Percentiles rank a stretch among this genome's conserved stretches.
Evolutionary conservation across 2,888 invertebrate genomes (phyloP).

Genomic region (Dynastes maya): DNA sequence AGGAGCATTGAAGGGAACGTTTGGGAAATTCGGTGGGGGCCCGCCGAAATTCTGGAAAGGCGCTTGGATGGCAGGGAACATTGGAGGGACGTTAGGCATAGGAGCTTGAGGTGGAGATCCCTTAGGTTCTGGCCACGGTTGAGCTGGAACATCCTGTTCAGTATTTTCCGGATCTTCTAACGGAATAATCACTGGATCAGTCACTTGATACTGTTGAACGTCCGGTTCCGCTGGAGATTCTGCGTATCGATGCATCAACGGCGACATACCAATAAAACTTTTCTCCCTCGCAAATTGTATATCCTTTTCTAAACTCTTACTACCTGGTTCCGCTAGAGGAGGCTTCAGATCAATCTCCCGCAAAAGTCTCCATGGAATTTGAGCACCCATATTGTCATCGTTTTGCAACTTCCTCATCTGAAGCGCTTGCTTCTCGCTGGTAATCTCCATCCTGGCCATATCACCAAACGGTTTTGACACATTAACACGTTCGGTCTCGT

Average conservation of each 20-base stretch:
- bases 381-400: conserved; percentile 88
- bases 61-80: conserved; percentile 62
- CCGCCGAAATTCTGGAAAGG: conserved; percentile 67
- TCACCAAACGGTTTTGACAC: conserved; percentile 93
- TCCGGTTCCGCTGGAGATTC: conserved; percentile 92
- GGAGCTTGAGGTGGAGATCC: conserved; percentile 73
- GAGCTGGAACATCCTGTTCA: conserved; percentile 84
- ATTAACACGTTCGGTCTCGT: conserved; percentile 96
- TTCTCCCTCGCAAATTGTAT: conserved; percentile 91
- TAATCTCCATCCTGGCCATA: conserved; percentile 92
- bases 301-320: conserved; percentile 88
- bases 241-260: conserved; percentile 76
- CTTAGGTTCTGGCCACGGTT: conserved; percentile 90
- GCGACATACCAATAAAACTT: conserved; percentile 72
- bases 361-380: conserved; percentile 83
- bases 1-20: conserved; percentile 67
- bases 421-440: conserved; percentile 88
- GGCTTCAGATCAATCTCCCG: conserved; percentile 80
- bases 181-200: conserved; percentile 89
- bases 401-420: conserved; percentile 73
- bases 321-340: conserved; percentile 79
- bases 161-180: conserved; percentile 91
- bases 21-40: conserved; percentile 67
- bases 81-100: conserved; percentile 61
- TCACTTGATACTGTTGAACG: conserved; percentile 82